Evolutionary conservation across 2,113 vertebrate genomes (phyloP).

Genomic region (Anhinga rufa): DNA sequence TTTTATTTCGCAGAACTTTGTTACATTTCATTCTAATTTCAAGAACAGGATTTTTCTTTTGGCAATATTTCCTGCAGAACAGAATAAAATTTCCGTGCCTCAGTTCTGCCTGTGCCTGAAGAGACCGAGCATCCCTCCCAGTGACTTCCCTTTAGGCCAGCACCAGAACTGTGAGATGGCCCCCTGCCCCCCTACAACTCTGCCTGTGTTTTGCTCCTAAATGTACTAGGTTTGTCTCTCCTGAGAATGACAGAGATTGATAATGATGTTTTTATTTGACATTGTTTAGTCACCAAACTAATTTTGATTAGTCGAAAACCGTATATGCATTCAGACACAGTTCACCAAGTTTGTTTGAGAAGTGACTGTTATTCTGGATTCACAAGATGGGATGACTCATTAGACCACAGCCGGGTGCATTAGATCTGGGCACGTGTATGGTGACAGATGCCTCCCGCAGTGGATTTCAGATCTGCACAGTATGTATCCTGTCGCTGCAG

Average conservation of each 20-base stretch:
- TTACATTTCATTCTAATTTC: not conserved
- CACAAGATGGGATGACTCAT: not conserved
- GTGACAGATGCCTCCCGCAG: not conserved
- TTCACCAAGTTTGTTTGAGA: not conserved
- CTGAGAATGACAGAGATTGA: not conserved
- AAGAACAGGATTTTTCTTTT: not conserved
- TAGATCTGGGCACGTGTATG: not conserved
- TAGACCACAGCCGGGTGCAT: not conserved
- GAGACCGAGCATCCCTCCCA: not conserved
- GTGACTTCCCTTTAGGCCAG: not conserved
- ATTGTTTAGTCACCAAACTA: not conserved
- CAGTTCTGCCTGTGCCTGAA: not conserved
- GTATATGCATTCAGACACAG: not conserved
- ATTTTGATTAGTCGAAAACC: not conserved
- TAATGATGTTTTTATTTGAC: not conserved
- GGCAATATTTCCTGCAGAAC: not conserved
- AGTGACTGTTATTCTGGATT: not conserved
- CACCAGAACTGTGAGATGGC: not conserved
- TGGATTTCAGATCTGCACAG: not conserved
- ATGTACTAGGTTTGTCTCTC: accelerated
- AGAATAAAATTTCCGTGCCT: not conserved
- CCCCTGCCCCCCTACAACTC: not conserved
- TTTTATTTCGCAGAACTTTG: not conserved
- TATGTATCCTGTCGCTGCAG: not conserved
- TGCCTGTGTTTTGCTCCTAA: not conserved